A percentile compares a stretch with the other conserved stretches of the same genome.
phyloP scores from a whole-genome alignment of 2,797 vertebrate genomes.

The Tragelaphus eurycerus region DNA sequence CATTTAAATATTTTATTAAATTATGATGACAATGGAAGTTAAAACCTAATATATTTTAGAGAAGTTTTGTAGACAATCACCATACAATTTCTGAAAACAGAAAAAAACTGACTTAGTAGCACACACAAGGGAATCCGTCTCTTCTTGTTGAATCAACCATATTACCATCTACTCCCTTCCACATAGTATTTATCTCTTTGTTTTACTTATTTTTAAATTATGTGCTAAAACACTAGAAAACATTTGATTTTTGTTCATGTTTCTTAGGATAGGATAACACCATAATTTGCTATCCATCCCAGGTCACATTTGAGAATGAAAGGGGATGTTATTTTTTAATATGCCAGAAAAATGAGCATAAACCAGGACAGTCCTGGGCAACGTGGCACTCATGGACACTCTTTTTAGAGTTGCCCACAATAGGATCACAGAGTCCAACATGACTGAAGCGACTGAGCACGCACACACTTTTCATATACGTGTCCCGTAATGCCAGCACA shows the following conservation, averaged over 20 bases:
- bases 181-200: background rate
- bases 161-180: background rate
- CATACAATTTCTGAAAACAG: background rate
- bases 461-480: background rate
- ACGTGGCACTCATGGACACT: accelerated
- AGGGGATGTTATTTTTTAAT: background rate
- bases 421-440: background rate
- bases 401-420: background rate
- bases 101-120: background rate
- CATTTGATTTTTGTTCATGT: background rate
- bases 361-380: background rate
- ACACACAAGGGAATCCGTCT: background rate
- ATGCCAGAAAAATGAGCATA: background rate
- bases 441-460: accelerated
- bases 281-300: background rate
- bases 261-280: background rate
- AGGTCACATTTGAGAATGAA: background rate
- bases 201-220: slow-evolving; percentile 16
- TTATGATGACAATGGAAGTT: background rate
- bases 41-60: background rate
- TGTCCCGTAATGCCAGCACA: accelerated
- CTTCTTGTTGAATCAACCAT: background rate
- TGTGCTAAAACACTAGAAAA: background rate
- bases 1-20: slow-evolving; percentile 21
- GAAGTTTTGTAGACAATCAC: background rate